Percentiles rank a stretch among this genome's conserved stretches.
Conservation (phyloP, 2,113 vertebrate species). For the Oncorhynchus tshawytscha region DNA sequence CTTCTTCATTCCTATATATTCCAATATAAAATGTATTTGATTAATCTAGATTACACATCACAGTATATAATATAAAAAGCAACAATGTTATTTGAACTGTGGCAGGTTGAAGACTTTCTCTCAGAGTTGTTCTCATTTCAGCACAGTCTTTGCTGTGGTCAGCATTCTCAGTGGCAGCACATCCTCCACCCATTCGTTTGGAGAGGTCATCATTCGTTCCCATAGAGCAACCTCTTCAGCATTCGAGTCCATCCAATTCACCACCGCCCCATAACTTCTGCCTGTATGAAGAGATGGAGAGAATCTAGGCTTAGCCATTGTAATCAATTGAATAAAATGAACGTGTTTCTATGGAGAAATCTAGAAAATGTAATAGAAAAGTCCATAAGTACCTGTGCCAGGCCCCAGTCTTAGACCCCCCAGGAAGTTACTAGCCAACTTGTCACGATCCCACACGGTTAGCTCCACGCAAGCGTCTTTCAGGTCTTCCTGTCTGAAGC, state of each 20-base stretch:
- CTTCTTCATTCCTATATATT: constrained; percentile 3
- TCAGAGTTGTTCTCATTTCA: constrained; percentile 67
- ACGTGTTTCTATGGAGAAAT: too few species aligned
- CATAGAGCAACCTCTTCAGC: constrained; percentile 83
- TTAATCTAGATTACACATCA: not conserved
- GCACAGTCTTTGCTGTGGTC: constrained; percentile 76
- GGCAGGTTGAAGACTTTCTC: not conserved
- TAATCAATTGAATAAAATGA: too few species aligned
- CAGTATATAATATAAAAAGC: not conserved
- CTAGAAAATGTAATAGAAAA: too few species aligned
- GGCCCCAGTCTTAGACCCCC: constrained; percentile 89
- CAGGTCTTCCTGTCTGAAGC: constrained; percentile 85
- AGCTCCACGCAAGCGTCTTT: constrained; percentile 91
- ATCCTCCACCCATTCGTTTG: constrained; percentile 87
- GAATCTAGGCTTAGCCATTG: constrained; percentile 5
- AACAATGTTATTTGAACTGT: constrained; percentile 2
- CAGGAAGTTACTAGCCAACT: constrained; percentile 85
- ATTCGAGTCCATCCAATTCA: constrained; percentile 97
- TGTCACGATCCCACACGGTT: constrained; percentile 92
- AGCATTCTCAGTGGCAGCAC: constrained; percentile 84
- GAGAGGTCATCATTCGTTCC: constrained; percentile 86
- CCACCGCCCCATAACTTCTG: constrained; percentile 84
- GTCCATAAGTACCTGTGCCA: constrained; percentile 81
- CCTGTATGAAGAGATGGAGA: constrained; percentile 66
- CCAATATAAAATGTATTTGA: not conserved